Base-by-base conservation (phyloP, 2,113 vertebrate genomes). In the Vombatus ursinus region DNA sequence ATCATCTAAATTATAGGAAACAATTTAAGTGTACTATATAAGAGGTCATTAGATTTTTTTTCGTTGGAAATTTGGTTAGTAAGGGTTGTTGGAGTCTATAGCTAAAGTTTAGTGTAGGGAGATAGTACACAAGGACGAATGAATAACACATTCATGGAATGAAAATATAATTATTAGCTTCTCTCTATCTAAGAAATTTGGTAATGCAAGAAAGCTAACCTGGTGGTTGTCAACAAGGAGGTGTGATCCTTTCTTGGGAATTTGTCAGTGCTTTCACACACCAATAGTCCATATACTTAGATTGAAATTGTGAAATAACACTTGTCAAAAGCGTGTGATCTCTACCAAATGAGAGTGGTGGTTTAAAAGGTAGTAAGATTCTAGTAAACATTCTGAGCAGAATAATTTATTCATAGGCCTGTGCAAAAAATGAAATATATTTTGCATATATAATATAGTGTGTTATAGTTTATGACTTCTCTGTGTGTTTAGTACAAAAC, bases 401-500 rank as follows among this genome's bases (percentile, higher is more conserved):
- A 91, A 51, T 92, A 94, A 94, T 96, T 94, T 90, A 77, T 92
- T 89, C 37, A 31, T 93, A 50, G 89, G 1, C 47, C 77, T 92
- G 91, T 61, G 37, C 61, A 57, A 94, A 57, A 92, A 94, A 51
- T 91, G 49, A 91, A 22, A 51, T 90, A 61, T 90, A 25, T 37
- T 89, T n/a, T 91, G 4, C 77, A 90, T 90, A 16, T 91, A 48
- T 92, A 54, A 90, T 91, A 28, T 6, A 90, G 24, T 50, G 50
- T 90, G 48, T 96, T 95, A 0, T 90, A 50, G 50, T 96, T 90
- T 51, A 51, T 97, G 51, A 52, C 90, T 95, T 92, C n/a, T 31
- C n/a, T 31, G 24, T 91, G 1, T 92, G 90, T 92, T 89, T 61
- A 90, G 28, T 95, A n/a, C 9, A 52, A 44, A 95, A 94, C 48